Percentiles rank a stretch among this genome's conserved stretches.
Conservation (phyloP, 2,113 vertebrate species). For the Labrus mixtus region DNA sequence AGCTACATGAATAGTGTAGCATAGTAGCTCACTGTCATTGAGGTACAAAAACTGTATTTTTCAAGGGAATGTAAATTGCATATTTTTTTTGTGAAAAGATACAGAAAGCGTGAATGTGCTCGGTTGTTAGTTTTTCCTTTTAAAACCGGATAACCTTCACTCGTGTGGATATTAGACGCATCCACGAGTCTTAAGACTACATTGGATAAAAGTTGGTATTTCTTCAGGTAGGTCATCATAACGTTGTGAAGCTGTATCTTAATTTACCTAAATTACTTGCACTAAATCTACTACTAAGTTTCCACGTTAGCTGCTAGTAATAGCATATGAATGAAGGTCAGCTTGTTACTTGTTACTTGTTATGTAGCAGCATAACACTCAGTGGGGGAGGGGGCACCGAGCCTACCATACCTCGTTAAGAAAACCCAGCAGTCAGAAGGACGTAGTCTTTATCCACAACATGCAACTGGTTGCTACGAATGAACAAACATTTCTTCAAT, state of each 20-base stretch:
- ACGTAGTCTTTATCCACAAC: background rate
- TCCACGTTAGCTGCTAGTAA: background rate
- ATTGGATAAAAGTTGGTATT: background rate
- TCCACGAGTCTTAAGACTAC: background rate
- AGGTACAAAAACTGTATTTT: too few relatives aligned
- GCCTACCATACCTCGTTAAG: too few relatives aligned
- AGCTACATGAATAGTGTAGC: slow-evolving; percentile 10
- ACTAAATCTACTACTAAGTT: background rate
- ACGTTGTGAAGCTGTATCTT: background rate
- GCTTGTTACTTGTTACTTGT: background rate
- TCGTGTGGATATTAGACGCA: background rate
- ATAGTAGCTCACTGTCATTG: background rate
- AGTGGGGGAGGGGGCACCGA: too few relatives aligned
- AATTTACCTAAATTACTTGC: fast-evolving
- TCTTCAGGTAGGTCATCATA: slow-evolving; percentile 7
- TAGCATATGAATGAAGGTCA: slow-evolving; percentile 27
- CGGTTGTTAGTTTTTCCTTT: background rate
- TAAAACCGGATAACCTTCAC: slow-evolving; percentile 16
- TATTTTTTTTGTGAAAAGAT: background rate
- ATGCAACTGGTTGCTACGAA: background rate
- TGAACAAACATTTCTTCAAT: background rate
- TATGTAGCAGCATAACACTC: too few relatives aligned
- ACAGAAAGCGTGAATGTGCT: background rate
- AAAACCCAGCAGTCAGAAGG: too few relatives aligned
- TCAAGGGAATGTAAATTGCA: too few relatives aligned